Evolutionary conservation across 2,113 vertebrate species (phyloP), one percentile per base, ranked within the genome.

Genomic region (Melanocharis versteri): DNA sequence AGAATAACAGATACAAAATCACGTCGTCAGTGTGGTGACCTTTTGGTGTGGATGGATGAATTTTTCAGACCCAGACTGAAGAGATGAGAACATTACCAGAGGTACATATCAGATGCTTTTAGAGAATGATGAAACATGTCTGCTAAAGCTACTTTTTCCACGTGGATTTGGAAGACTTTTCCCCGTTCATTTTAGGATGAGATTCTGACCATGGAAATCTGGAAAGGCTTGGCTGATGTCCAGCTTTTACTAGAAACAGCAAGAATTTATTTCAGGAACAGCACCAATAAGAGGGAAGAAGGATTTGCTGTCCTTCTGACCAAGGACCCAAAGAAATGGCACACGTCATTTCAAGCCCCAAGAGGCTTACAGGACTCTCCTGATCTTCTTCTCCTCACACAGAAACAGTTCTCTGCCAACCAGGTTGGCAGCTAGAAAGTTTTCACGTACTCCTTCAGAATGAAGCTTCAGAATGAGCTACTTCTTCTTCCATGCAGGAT

Each of bases 11-110:
- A 56, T 48, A 48, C 8, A 81, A 37, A 84, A 83, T 27, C 31
- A 83, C 2, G 1, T 28, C 0, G 0, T 31, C 44, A 40, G 11
- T 5, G 11, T 45, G 33, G 28, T 54, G 50, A 69, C 50, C 61
- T 83, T 92, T 73, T 39, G 23, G 31, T 62, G 30, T 22, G 31
- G 70, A 79, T 0, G 1, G n/a, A 57, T 61, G 12, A 50, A 39
- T 51, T 88, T 83, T 86, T 88, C 87, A 77, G 58, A 86, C 37
- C 15, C 7, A 80, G 45, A 60, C 35, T 40, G 69, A 65, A 31
- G 19, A 78, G 14, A 78, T 23, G 33, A 79, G 47, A 71, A 72
- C 22, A 47, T 26, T 37, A 91, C 23, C 42, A 91, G 31, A 80
- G 54, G 13, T 53, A 64, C 3, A 3, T 19, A 91, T 50, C 13